Conservation (phyloP, 2,113 vertebrate genomes). For the Hemiscyllium ocellatum region DNA sequence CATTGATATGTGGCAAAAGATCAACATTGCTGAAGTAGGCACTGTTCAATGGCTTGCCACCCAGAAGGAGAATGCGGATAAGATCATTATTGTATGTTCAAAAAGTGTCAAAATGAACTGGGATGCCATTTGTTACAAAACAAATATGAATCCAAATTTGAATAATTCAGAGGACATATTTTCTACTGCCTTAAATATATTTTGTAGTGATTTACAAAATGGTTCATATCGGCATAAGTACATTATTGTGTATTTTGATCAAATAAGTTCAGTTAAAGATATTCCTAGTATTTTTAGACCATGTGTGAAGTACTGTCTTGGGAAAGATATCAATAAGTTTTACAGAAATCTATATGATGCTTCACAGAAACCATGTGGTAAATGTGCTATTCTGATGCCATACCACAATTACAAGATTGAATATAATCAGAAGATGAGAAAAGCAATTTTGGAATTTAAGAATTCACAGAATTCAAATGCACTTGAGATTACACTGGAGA, state of each 20-base stretch:
- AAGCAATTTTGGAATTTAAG: background rate
- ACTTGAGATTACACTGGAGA: background rate
- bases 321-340: constrained; percentile 60
- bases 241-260: constrained; percentile 56
- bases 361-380: background rate
- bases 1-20: constrained; percentile 67
- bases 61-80: constrained; percentile 53
- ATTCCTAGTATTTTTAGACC: constrained; percentile 50
- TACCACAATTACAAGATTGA: background rate
- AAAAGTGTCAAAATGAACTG: background rate
- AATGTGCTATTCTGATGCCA: background rate
- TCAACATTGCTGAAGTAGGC: constrained; percentile 61
- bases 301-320: constrained; percentile 57
- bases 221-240: constrained; percentile 54
- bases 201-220: constrained; percentile 56
- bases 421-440: constrained; percentile 6
- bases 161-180: constrained; percentile 61
- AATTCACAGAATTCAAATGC: background rate
- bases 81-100: constrained; percentile 60
- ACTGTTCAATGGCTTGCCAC: constrained; percentile 64
- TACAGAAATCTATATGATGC: constrained; percentile 44
- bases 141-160: constrained; percentile 34
- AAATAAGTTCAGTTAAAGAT: constrained; percentile 34
- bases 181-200: constrained; percentile 62
- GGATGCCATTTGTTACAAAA: constrained; percentile 40